A percentile compares a stretch with the other conserved stretches of the same genome.
Conservation (phyloP, 2,113 vertebrate genomes). For the Nibea albiflora region DNA sequence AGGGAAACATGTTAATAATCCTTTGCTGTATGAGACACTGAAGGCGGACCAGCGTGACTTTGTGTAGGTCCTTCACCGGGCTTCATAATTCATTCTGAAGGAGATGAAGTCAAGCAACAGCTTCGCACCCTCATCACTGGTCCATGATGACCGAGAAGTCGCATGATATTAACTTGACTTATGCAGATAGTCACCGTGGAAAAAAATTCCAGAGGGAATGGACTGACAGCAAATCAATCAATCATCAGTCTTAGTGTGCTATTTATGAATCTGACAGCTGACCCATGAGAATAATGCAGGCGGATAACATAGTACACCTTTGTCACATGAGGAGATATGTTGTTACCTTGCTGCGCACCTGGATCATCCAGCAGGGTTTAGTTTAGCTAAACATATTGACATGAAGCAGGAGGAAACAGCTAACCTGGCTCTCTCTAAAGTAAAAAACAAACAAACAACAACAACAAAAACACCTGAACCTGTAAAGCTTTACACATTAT, state of each 20-base stretch:
- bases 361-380: not conserved
- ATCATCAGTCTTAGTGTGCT: not conserved
- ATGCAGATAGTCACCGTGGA: not conserved
- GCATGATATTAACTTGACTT: not conserved
- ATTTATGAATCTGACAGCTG: constrained; percentile 2
- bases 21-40: not conserved
- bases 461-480: not conserved
- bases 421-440: not conserved
- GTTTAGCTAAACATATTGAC: not conserved
- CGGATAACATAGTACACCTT: not conserved
- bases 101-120: constrained; percentile 9
- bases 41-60: constrained; percentile 1
- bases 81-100: constrained; percentile 22
- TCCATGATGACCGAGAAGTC: not conserved
- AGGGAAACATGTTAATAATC: not conserved
- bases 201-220: not conserved
- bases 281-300: not conserved
- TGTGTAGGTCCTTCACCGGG: not conserved
- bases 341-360: not conserved
- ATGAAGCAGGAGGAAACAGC: not conserved
- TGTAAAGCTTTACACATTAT: not conserved
- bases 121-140: not conserved
- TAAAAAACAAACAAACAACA: too few species aligned
- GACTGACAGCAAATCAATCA: constrained; percentile 24
- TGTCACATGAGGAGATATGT: not conserved